Evolutionary conservation across 53 echinoderm and acorn worm species (phyloP), one percentile per base, ranked within the genome.

Genomic region (Pentamera pediparva): DNA sequence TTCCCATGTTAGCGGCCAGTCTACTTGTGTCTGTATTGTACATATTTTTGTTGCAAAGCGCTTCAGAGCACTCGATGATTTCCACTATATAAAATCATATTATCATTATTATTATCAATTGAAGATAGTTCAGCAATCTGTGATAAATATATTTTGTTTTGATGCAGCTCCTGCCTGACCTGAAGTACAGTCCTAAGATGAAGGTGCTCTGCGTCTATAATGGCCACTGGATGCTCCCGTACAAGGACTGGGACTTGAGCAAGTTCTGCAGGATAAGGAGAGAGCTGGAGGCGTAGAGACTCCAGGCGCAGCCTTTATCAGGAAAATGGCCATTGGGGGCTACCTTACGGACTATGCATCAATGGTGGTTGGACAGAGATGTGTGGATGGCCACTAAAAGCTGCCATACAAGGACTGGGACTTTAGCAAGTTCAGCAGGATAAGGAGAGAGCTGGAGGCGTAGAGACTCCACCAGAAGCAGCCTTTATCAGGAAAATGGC

Each of bases 251-350:
- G 95, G 65, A 80, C 65, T 51, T 85, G 1, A 52, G 61, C 12
- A 79, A 64, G 26, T 95, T 87, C 63, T 75, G 82, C 33, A 37
- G 79, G 35, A 75, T 50, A 12, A 39, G 74, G 27, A 7, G 59
- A 32, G 67, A 78, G 8, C 25, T 65, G 37, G 78, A 77, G 53
- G 36, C 67, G 0, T 41, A 67, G 29, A 43, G 25, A 67, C 13
- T 20, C 32, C 11, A 19, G 33, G 35, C 2, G 9, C 28, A n/a
- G n/a, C n/a, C n/a, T n/a, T n/a, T n/a, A n/a, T n/a, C n/a, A n/a
- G n/a, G n/a, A n/a, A n/a, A 95, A 95, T 78, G 91, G 91, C 11
- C 88, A 95, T 52, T 91, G 95, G 91, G 85, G 90, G 79, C 64
- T 91, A 70, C 85, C 95, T 0, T 78, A 95, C 47, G 65, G 64